Conservation (phyloP, 2,797 vertebrate species). For the Scolopax bukidnonensis region DNA sequence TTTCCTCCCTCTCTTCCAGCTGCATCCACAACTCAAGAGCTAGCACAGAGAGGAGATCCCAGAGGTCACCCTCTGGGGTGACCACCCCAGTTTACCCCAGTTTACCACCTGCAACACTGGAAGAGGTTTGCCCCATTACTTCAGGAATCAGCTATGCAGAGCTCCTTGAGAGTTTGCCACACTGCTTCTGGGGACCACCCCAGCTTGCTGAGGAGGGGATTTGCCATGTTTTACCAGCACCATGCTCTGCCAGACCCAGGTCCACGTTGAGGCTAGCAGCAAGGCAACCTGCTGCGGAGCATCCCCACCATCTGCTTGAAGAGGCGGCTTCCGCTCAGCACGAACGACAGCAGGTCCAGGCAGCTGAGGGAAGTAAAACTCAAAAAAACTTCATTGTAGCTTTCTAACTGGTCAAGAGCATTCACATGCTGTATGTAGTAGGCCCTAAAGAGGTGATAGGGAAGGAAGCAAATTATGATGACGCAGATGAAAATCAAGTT, state of each 20-base stretch:
- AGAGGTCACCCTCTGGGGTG: neutral
- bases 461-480: conserved; percentile 87
- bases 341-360: conserved; percentile 87
- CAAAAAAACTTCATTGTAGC: conserved; percentile 89
- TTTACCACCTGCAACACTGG: neutral
- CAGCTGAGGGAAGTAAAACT: conserved; percentile 89
- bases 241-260: fast-evolving
- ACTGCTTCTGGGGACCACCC: neutral
- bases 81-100: no score
- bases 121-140: neutral
- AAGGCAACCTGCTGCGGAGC: conserved; percentile 51
- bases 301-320: conserved; percentile 64
- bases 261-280: neutral
- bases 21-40: neutral
- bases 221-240: neutral
- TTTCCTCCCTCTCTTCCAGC: neutral
- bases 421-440: conserved; percentile 72
- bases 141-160: neutral
- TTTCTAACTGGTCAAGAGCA: neutral
- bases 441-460: conserved; percentile 88
- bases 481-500: conserved; percentile 88
- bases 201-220: neutral
- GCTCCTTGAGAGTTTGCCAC: fast-evolving
- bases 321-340: conserved; percentile 75
- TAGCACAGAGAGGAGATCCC: neutral